phyloP scores from a whole-genome alignment of 2,888 invertebrate genomes.

The Buathra laborator region DNA sequence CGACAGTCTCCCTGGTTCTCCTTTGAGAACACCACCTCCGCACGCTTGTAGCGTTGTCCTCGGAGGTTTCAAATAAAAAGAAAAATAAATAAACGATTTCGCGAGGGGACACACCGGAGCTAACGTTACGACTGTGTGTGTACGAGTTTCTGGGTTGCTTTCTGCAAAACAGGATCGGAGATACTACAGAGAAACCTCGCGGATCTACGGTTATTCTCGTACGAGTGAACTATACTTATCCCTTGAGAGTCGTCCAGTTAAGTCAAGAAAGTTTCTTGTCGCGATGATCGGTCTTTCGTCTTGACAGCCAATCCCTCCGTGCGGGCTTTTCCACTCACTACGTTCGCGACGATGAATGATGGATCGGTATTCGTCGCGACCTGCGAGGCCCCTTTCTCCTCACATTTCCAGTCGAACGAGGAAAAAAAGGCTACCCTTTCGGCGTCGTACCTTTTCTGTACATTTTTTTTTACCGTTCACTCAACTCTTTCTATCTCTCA shows the following conservation, averaged over 20 bases:
- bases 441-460: background rate
- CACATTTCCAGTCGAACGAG: background rate
- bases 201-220: conserved; percentile 28
- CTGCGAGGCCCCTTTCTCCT: background rate
- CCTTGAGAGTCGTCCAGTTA: conserved; percentile 57
- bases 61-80: conserved; percentile 10
- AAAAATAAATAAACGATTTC: background rate
- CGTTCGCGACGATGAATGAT: conserved; percentile 50
- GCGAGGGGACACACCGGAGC: background rate
- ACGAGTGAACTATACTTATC: conserved; percentile 23
- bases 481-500: background rate
- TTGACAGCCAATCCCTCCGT: conserved; percentile 61
- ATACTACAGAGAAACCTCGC: conserved; percentile 21
- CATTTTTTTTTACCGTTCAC: background rate
- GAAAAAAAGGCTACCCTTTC: background rate
- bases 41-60: conserved; percentile 8
- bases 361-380: conserved; percentile 35
- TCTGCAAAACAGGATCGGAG: conserved; percentile 31
- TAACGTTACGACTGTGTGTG: background rate
- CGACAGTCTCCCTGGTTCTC: conserved; percentile 22
- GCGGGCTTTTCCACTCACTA: conserved; percentile 1
- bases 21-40: conserved; percentile 36
- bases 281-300: conserved; percentile 64
- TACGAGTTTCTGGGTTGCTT: conserved; percentile 16
- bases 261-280: conserved; percentile 62